phyloP scores from a whole-genome alignment of 1,140 invertebrate genomes.

The Bombus confusus region DNA sequence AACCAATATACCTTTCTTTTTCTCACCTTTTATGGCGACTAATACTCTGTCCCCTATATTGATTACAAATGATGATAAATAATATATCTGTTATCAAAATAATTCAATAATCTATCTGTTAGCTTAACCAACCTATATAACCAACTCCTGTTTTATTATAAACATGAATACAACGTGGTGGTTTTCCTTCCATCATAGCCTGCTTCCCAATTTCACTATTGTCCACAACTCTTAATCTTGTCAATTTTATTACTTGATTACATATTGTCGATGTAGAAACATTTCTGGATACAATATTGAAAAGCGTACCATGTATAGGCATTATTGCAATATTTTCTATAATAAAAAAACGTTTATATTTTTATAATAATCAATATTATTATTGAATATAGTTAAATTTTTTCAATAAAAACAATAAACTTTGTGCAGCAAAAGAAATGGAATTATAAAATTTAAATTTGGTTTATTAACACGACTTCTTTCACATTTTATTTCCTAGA shows the following conservation, averaged over 20 bases:
- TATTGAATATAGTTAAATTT: background rate
- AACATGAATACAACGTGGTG: constrained; percentile 93
- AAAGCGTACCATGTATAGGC: background rate
- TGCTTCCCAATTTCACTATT: constrained; percentile 97
- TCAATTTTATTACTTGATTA: constrained; percentile 87
- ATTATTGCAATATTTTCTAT: constrained; percentile 2
- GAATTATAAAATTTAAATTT: background rate
- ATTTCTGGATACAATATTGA: constrained; percentile 66
- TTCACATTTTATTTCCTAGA: background rate
- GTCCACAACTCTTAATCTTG: constrained; percentile 95
- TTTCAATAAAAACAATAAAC: background rate
- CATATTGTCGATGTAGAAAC: constrained; percentile 84
- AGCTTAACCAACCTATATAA: constrained; percentile 83
- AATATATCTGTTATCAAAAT: background rate
- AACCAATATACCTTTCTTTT: constrained; percentile 97
- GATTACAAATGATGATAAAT: background rate
- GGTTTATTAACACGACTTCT: background rate
- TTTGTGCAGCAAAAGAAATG: too few species aligned
- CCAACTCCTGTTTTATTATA: constrained; percentile 91
- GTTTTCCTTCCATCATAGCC: constrained; percentile 96
- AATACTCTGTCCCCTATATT: constrained; percentile 91
- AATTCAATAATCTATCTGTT: background rate
- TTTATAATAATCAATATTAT: background rate
- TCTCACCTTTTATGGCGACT: constrained; percentile 98
- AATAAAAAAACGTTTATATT: background rate